Conservation (phyloP, 2,113 vertebrate species). For the Holacanthus passer region DNA sequence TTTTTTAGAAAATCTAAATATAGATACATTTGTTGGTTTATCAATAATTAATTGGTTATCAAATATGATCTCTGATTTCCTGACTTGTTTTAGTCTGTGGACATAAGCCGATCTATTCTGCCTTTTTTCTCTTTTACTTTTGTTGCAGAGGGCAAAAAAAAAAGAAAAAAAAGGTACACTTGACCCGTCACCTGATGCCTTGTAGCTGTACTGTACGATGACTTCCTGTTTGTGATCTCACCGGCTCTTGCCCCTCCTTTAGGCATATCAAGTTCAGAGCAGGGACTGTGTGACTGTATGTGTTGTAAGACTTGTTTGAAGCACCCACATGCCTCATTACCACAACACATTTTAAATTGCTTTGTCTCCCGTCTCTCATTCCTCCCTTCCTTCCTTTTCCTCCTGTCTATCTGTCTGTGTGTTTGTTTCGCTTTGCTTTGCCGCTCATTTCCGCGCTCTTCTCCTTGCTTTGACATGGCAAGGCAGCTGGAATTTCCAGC, state of each 20-base stretch:
- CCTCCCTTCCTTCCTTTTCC: neutral
- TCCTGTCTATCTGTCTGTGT: conserved; percentile 27
- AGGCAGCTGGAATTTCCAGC: conserved; percentile 70
- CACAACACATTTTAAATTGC: conserved; percentile 59
- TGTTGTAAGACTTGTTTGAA: conserved; percentile 13
- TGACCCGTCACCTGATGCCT: neutral
- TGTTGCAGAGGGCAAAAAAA: neutral
- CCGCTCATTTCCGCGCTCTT: conserved; percentile 68
- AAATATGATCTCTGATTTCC: neutral
- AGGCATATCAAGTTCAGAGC: neutral
- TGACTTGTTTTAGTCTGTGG: neutral
- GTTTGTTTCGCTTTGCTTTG: conserved; percentile 64
- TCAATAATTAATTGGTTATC: too few species aligned
- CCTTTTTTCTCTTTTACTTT: neutral
- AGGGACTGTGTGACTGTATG: neutral
- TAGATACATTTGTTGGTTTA: too few species aligned
- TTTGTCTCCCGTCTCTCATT: conserved; percentile 29
- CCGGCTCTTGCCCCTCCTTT: neutral
- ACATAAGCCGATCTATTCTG: neutral
- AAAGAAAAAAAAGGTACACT: neutral
- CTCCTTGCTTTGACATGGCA: conserved; percentile 68
- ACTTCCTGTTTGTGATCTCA: conserved; percentile 4
- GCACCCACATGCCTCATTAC: conserved; percentile 56
- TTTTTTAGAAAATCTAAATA: too few species aligned
- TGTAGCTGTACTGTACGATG: too few species aligned